These are phyloP conservation scores for Hirtodrosophila alboralis DNA, from an alignment of 2,888 invertebrate genomes.

Conservation along the genomic window DNA sequence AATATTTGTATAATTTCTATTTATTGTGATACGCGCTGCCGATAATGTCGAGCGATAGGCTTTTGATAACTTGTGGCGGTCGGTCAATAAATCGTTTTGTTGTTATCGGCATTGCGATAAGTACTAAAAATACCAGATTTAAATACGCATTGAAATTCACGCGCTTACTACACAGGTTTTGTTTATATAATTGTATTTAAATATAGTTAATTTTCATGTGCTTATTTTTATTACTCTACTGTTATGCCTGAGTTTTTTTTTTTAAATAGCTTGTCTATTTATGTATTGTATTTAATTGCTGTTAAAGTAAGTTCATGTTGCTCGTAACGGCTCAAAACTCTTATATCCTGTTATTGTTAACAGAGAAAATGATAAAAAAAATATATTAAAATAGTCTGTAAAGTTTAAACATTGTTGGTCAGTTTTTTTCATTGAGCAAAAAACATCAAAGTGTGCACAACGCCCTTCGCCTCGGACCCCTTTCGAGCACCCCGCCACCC, in stretches of 20 bases:
- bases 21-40: conserved; percentile 7
- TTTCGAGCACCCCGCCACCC: neutral
- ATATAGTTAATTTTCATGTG: conserved; percentile 18
- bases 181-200: too few relatives aligned
- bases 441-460: conserved; percentile 26
- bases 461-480: neutral
- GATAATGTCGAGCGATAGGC: conserved; percentile 18
- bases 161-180: too few relatives aligned
- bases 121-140: conserved; percentile 11
- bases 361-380: too few relatives aligned
- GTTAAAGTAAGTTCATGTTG: neutral
- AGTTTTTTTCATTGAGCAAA: conserved; percentile 31
- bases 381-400: conserved; percentile 22
- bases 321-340: conserved; percentile 16
- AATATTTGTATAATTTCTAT: conserved; percentile 5
- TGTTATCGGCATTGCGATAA: neutral
- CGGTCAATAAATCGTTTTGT: conserved; percentile 15
- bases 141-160: neutral
- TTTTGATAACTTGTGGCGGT: conserved; percentile 19
- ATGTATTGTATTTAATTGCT: neutral
- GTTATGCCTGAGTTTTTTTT: too few relatives aligned
- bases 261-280: too few relatives aligned
- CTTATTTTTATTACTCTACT: neutral
- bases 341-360: conserved; percentile 27
- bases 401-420: conserved; percentile 16